phyloP scores from a whole-genome alignment of 2,888 invertebrate species.

The Eupithecia insigniata region DNA sequence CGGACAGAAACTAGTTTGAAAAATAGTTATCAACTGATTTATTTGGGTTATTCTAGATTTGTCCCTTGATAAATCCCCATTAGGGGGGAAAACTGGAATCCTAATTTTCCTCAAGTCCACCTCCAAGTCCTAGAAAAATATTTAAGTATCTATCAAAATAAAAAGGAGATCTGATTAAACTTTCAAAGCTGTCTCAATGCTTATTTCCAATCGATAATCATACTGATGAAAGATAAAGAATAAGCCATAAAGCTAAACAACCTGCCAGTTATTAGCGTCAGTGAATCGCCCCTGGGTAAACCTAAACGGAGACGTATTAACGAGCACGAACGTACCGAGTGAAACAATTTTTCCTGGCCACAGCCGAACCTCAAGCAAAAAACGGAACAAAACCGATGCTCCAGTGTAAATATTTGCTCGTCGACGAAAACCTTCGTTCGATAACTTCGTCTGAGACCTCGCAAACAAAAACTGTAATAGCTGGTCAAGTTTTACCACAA shows the following conservation, averaged over 20 bases:
- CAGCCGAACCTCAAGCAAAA: conserved; percentile 69
- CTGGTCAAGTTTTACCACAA: conserved; percentile 46
- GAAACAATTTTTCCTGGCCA: conserved; percentile 67
- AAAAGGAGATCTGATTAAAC: background rate
- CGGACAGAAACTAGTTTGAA: too few relatives aligned
- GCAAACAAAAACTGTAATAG: conserved; percentile 64
- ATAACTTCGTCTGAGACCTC: conserved; percentile 62
- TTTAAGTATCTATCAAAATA: background rate
- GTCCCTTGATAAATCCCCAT: too few relatives aligned
- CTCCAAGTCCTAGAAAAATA: background rate
- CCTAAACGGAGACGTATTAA: conserved; percentile 55
- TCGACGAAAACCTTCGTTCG: conserved; percentile 73
- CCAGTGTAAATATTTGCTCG: conserved; percentile 77
- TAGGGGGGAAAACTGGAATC: too few relatives aligned
- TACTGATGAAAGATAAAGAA: conserved; percentile 40
- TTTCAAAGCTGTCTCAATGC: background rate
- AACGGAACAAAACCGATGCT: conserved; percentile 65
- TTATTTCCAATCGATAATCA: conserved; percentile 16
- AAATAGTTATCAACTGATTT: background rate
- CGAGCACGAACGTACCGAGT: conserved; percentile 60
- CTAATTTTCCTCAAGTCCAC: too few relatives aligned
- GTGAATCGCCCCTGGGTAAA: conserved; percentile 45
- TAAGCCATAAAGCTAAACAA: conserved; percentile 31
- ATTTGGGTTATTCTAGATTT: too few relatives aligned
- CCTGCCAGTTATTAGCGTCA: conserved; percentile 42